phyloP scores from a whole-genome alignment of 1,140 invertebrate species.

The Lepidurus packardi region DNA sequence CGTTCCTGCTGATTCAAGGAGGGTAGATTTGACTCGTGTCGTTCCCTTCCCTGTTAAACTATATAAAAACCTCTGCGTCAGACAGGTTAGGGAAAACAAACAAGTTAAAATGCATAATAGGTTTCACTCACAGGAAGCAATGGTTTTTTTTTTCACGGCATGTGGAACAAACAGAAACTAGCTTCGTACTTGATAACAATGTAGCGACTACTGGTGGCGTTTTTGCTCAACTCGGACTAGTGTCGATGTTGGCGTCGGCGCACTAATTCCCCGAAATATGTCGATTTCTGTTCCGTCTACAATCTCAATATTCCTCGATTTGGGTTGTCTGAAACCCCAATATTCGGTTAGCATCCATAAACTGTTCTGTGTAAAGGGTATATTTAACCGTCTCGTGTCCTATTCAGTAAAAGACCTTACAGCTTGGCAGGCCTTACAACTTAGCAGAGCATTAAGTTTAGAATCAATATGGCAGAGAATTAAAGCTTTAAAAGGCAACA shows the following conservation, averaged over 20 bases:
- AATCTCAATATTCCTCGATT: too few relatives aligned
- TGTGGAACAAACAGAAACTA: neutral
- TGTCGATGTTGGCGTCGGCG: neutral
- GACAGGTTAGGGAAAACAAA: too few relatives aligned
- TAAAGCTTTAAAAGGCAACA: neutral
- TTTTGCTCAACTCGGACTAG: neutral
- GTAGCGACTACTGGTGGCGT: conserved; percentile 12
- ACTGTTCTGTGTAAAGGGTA: neutral
- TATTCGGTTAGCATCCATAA: neutral
- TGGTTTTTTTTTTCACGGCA: neutral
- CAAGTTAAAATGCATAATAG: neutral
- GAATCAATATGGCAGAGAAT: neutral
- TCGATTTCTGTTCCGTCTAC: too few relatives aligned
- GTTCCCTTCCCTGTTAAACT: too few relatives aligned
- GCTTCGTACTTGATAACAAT: neutral
- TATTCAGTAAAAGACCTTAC: neutral
- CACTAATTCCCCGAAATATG: neutral
- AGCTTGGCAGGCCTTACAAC: neutral
- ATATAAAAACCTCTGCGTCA: too few relatives aligned
- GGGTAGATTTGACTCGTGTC: too few relatives aligned
- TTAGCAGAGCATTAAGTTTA: neutral
- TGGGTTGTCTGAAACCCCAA: neutral
- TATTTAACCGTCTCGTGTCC: neutral
- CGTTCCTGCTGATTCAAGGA: too few relatives aligned
- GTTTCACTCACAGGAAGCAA: neutral